These are phyloP conservation scores for Bombus sibiricus DNA, from an alignment of 1,140 invertebrate species.

Conservation along the genomic window DNA sequence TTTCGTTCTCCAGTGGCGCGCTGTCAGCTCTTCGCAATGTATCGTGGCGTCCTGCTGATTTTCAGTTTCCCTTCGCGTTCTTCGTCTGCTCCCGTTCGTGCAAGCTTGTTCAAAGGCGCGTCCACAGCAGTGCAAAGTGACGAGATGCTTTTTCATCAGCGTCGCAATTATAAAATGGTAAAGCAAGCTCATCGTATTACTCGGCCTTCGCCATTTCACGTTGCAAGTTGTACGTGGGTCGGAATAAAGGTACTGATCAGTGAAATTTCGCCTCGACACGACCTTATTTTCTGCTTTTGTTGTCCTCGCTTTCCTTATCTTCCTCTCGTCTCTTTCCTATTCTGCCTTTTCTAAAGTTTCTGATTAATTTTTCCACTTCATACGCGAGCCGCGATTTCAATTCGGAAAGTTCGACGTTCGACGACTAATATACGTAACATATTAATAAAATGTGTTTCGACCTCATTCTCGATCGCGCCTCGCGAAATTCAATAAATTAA, in stretches of 20 bases:
- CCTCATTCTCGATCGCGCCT: too few species aligned
- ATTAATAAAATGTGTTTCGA: neutral
- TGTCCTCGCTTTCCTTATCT: neutral
- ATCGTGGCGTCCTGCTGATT: constrained; percentile 21
- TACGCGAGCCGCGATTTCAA: neutral
- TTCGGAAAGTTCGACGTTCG: neutral
- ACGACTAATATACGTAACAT: neutral
- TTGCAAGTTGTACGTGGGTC: constrained; percentile 18
- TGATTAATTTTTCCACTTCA: constrained; percentile 11
- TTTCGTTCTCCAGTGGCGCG: neutral
- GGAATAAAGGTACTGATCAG: constrained; percentile 48
- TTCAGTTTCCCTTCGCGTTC: constrained; percentile 13
- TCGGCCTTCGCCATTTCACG: constrained; percentile 16
- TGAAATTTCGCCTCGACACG: constrained; percentile 43
- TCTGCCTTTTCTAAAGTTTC: neutral
- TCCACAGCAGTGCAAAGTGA: constrained; percentile 17
- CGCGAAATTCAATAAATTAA: too few species aligned
- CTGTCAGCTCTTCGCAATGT: constrained; percentile 16
- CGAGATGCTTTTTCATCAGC: constrained; percentile 40
- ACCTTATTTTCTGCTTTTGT: constrained; percentile 16
- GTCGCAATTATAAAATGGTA: constrained; percentile 61
- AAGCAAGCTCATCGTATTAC: constrained; percentile 36
- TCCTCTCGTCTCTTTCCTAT: neutral
- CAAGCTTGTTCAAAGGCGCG: neutral
- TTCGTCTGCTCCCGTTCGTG: neutral